phyloP scores from a whole-genome alignment of 2,113 vertebrate genomes.

The Onychorhynchus coronatus region DNA sequence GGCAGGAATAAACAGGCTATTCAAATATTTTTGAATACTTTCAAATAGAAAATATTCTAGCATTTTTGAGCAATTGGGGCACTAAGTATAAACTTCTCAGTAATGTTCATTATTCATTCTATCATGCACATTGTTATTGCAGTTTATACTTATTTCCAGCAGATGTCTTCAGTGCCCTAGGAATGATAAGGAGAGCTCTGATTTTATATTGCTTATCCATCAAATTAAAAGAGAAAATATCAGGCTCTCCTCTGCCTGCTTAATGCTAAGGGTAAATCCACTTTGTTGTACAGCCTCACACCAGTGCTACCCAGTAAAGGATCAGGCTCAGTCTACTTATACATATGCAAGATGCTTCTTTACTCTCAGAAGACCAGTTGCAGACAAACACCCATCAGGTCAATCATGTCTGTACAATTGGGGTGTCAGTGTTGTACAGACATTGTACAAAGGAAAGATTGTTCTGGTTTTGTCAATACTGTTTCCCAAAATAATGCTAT shows the following conservation, averaged over 20 bases:
- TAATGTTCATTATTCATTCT: background rate
- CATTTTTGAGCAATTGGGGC: background rate
- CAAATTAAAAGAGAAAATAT: background rate
- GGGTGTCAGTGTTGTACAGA: background rate
- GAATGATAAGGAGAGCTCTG: background rate
- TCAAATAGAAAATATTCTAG: background rate
- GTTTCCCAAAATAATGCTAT: background rate
- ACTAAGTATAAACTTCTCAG: background rate
- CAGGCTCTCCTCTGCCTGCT: background rate
- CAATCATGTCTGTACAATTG: background rate
- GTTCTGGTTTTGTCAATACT: background rate
- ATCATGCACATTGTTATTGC: background rate
- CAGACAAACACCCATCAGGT: background rate
- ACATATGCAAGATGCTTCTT: background rate
- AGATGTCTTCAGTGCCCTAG: slow-evolving; percentile 55
- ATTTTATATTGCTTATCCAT: background rate
- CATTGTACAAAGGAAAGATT: background rate
- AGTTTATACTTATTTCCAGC: slow-evolving; percentile 47
- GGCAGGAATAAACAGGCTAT: background rate
- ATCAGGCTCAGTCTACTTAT: background rate
- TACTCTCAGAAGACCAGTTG: background rate
- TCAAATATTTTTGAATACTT: background rate
- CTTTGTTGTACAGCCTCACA: background rate
- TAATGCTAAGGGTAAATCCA: background rate
- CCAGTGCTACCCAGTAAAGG: background rate